Percentiles rank a stretch among this genome's conserved stretches.
phyloP scores from a whole-genome alignment of 1,140 invertebrate genomes.

The Fopius arisanus region DNA sequence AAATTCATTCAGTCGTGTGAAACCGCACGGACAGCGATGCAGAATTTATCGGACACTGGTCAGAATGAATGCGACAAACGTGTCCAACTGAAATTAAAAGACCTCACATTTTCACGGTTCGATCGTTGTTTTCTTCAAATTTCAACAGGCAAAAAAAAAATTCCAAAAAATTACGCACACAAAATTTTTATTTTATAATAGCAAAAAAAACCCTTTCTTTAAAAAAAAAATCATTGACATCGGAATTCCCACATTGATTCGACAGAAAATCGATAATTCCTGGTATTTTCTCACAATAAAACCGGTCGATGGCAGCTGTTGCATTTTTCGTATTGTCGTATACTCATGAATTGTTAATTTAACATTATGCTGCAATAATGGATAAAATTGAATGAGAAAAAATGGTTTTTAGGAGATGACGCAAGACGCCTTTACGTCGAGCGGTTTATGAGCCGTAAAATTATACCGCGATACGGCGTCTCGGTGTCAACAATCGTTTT shows the following conservation, averaged over 20 bases:
- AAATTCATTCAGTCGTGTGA: constrained; percentile 17
- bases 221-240: no score
- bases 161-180: no score
- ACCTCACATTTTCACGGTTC: not conserved
- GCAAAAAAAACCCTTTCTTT: no score
- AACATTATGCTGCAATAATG: not conserved
- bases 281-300: not conserved
- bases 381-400: not conserved
- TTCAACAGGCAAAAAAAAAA: no score
- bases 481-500: not conserved
- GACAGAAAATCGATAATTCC: not conserved
- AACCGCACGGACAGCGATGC: constrained; percentile 1
- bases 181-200: no score
- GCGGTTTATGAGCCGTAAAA: constrained; percentile 1
- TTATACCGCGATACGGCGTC: not conserved
- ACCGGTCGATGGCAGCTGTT: not conserved
- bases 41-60: not conserved
- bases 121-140: not conserved
- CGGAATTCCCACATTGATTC: not conserved
- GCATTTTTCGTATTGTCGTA: not conserved
- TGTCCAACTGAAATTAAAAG: not conserved
- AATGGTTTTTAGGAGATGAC: not conserved
- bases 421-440: not conserved
- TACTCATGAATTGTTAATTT: not conserved
- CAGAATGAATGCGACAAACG: not conserved